phyloP scores from a whole-genome alignment of 2,797 vertebrate species.

The Gallinago nigripennis region DNA sequence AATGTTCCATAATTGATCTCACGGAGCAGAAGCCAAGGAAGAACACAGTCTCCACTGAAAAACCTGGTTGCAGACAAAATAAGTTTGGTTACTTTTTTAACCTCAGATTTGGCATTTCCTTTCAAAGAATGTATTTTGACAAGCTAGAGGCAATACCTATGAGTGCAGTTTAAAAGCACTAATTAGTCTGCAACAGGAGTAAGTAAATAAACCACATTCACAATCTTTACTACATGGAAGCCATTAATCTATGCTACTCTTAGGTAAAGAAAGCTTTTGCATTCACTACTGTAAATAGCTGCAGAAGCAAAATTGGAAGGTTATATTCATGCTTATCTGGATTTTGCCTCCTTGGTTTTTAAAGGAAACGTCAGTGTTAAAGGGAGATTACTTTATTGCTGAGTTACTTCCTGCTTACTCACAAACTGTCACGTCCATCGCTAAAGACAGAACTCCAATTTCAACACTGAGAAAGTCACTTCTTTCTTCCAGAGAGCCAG shows the following conservation, averaged over 20 bases:
- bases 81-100: neutral
- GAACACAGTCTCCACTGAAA: neutral
- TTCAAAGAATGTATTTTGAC: neutral
- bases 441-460: neutral
- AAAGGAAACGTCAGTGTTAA: neutral
- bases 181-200: neutral
- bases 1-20: constrained; percentile 81
- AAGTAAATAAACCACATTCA: neutral
- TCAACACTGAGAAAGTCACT: neutral
- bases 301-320: neutral
- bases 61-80: neutral
- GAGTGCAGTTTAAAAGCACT: neutral
- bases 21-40: neutral
- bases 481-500: neutral
- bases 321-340: neutral
- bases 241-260: neutral
- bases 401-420: constrained; percentile 4
- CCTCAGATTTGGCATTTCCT: neutral
- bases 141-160: neutral
- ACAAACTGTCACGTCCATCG: neutral
- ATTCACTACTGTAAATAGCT: neutral
- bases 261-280: neutral
- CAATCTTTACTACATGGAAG: neutral
- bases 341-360: neutral
- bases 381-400: neutral